These are phyloP conservation scores for Ellobius talpinus DNA, from an alignment of 2,113 vertebrate species.

Conservation along the genomic window DNA sequence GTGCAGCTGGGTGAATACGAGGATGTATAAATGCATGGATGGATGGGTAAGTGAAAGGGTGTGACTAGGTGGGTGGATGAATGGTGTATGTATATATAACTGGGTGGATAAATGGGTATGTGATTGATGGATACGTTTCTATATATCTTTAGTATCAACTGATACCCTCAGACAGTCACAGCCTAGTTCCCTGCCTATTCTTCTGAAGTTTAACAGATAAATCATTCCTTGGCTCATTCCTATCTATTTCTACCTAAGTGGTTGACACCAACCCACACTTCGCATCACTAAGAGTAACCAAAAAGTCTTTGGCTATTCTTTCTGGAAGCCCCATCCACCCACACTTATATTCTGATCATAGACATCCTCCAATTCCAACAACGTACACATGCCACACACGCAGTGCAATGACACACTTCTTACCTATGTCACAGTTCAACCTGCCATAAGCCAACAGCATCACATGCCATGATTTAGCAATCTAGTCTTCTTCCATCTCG, in stretches of 20 bases:
- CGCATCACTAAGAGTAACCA: not conserved
- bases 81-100: too few species aligned
- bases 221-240: not conserved
- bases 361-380: not conserved
- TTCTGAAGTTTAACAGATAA: not conserved
- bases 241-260: not conserved
- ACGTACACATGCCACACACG: not conserved
- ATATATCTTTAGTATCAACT: not conserved
- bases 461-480: not conserved
- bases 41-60: not conserved
- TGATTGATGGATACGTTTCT: not conserved
- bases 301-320: not conserved
- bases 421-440: not conserved
- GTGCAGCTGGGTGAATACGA: not conserved
- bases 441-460: not conserved
- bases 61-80: not conserved
- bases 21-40: too few species aligned
- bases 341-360: not conserved
- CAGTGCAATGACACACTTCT: not conserved
- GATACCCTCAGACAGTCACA: not conserved
- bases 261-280: not conserved
- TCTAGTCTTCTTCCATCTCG: not conserved
- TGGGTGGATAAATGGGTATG: not conserved
- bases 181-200: not conserved
- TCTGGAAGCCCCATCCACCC: not conserved